A percentile compares a stretch with the other conserved stretches of the same genome.
These are phyloP conservation scores for Lycopodina hypogea DNA, from an alignment of 37 sponge, comb jelly and placozoan species.

Conservation along the genomic window DNA sequence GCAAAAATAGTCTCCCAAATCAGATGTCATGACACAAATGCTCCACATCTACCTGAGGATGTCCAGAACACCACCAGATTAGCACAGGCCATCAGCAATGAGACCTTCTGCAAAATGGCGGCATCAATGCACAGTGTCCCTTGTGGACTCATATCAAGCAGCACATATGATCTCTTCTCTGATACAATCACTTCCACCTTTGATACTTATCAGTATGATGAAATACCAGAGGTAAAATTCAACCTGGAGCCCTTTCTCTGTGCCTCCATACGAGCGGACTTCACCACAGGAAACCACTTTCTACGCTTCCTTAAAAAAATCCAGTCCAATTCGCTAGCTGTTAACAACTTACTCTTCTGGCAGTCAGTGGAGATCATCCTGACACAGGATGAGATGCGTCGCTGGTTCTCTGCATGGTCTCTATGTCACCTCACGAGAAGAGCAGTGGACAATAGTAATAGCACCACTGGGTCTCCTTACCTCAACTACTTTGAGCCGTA, in stretches of 20 bases:
- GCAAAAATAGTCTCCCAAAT: too few species aligned
- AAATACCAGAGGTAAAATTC: neutral
- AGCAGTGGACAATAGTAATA: neutral
- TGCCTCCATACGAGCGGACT: conserved; percentile 56
- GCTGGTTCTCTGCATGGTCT: conserved; percentile 10
- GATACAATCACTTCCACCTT: neutral
- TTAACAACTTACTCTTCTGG: conserved; percentile 60
- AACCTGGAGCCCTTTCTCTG: conserved; percentile 29
- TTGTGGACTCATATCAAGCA: neutral
- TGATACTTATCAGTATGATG: neutral
- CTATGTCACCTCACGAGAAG: neutral
- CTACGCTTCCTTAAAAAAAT: conserved; percentile 20
- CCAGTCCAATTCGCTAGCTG: neutral
- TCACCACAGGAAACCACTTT: conserved; percentile 49
- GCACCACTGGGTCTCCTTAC: conserved; percentile 9
- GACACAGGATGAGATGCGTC: conserved; percentile 51
- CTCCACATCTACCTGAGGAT: neutral
- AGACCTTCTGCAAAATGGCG: neutral
- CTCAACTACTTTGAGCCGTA: conserved; percentile 12
- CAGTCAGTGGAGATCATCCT: conserved; percentile 57
- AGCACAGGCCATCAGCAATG: neutral
- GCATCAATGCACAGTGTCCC: neutral
- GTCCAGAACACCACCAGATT: neutral
- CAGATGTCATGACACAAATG: too few species aligned
- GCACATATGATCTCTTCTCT: neutral